phyloP scores from a whole-genome alignment of 2,888 invertebrate genomes.

The Margaritifera margaritifera region DNA sequence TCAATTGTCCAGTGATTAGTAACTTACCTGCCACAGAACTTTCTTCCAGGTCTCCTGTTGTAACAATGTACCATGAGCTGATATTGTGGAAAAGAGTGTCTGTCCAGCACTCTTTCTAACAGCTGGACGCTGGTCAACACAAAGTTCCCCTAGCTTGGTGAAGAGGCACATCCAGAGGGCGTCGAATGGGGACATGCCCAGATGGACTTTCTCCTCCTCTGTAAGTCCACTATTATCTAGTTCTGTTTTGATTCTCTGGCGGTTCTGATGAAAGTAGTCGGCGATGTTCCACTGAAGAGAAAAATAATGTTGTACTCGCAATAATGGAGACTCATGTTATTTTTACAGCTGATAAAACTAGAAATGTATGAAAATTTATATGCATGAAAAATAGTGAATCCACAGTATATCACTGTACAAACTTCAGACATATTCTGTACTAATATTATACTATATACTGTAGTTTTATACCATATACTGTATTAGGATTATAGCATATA shows the following conservation, averaged over 20 bases:
- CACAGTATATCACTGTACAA: too few relatives aligned
- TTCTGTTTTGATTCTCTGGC: slow-evolving; percentile 77
- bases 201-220: slow-evolving; percentile 18
- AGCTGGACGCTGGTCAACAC: slow-evolving; percentile 95
- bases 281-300: slow-evolving; percentile 95
- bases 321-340: neutral
- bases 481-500: too few relatives aligned
- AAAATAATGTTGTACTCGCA: slow-evolving; percentile 4
- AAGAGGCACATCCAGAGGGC: slow-evolving; percentile 96
- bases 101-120: slow-evolving; percentile 97
- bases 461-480: too few relatives aligned
- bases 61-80: slow-evolving; percentile 92
- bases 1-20: too few relatives aligned
- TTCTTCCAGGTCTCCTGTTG: slow-evolving; percentile 94
- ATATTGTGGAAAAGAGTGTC: slow-evolving; percentile 97
- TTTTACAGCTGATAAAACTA: too few relatives aligned
- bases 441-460: too few relatives aligned
- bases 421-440: too few relatives aligned
- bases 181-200: slow-evolving; percentile 81
- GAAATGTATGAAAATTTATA: too few relatives aligned
- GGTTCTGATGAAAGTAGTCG: slow-evolving; percentile 96
- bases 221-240: slow-evolving; percentile 44
- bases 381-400: too few relatives aligned
- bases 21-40: slow-evolving; percentile 86
- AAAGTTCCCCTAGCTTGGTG: slow-evolving; percentile 78